Percentiles rank a stretch among this genome's conserved stretches.
These are phyloP conservation scores for Ictalurus punctatus DNA, from an alignment of 2,113 vertebrate genomes.

Conservation along the genomic window DNA sequence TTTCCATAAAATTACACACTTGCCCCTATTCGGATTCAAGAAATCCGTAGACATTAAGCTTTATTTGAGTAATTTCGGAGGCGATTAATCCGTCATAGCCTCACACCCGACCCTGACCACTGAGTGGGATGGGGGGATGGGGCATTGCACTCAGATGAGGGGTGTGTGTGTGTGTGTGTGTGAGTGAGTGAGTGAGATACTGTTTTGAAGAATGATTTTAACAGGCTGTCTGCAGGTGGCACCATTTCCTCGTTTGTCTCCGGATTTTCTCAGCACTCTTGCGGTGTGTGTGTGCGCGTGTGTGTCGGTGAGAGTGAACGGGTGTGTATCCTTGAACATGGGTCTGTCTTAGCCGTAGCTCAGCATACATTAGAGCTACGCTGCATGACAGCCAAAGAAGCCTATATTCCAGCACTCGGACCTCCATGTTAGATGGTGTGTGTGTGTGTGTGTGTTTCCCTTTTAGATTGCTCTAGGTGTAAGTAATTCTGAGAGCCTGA, in stretches of 20 bases:
- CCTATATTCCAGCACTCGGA: background rate
- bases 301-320: background rate
- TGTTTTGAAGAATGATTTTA: background rate
- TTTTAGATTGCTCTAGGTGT: conserved; percentile 34
- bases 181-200: background rate
- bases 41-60: background rate
- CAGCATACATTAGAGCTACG: background rate
- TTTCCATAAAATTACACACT: conserved; percentile 74
- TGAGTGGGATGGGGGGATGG: background rate
- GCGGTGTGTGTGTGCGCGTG: conserved; percentile 16
- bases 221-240: conserved; percentile 23
- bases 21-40: conserved; percentile 58
- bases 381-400: conserved; percentile 22
- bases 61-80: conserved; percentile 4
- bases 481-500: conserved; percentile 22
- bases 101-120: background rate
- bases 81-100: background rate
- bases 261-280: background rate
- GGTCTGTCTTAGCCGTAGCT: conserved; percentile 10
- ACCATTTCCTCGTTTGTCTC: conserved; percentile 25
- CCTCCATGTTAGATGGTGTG: background rate
- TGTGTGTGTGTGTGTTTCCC: conserved; percentile 37
- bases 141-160: background rate
- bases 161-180: background rate
- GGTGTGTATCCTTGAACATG: background rate